phyloP scores from a whole-genome alignment of 2,888 invertebrate species.

The Flexamia atlantica region DNA sequence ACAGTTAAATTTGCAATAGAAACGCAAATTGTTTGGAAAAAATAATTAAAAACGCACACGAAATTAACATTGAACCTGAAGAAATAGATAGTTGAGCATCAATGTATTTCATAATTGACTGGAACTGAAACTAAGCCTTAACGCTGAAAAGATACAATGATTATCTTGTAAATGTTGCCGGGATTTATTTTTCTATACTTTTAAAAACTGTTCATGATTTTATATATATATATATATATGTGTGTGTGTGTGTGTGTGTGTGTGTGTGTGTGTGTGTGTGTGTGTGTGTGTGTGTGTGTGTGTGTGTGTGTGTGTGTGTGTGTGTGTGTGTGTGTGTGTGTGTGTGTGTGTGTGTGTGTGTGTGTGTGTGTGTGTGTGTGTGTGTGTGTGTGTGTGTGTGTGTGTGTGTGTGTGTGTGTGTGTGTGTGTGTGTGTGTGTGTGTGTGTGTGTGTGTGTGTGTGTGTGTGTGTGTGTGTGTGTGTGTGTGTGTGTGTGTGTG shows the following conservation, averaged over 20 bases:
- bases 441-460: constrained; percentile 36
- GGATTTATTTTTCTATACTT: too few relatives aligned
- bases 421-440: constrained; percentile 47
- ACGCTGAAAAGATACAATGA: too few relatives aligned
- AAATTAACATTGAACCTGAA: too few relatives aligned
- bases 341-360: constrained; percentile 26
- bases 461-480: constrained; percentile 32
- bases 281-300: constrained; percentile 47
- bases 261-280: constrained; percentile 47
- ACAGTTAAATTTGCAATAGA: too few relatives aligned
- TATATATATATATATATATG: constrained; percentile 17
- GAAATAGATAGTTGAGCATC: too few relatives aligned
- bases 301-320: constrained; percentile 47
- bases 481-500: constrained; percentile 42
- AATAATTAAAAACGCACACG: too few relatives aligned
- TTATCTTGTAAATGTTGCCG: too few relatives aligned
- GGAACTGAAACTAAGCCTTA: too few relatives aligned
- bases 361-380: constrained; percentile 47
- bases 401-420: constrained; percentile 47
- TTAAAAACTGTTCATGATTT: too few relatives aligned
- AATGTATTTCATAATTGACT: too few relatives aligned
- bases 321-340: constrained; percentile 39
- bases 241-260: constrained; percentile 47
- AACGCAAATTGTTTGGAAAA: too few relatives aligned
- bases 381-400: constrained; percentile 47